phyloP scores from a whole-genome alignment of 2,797 vertebrate species.

The Halcyon chelicuti region DNA sequence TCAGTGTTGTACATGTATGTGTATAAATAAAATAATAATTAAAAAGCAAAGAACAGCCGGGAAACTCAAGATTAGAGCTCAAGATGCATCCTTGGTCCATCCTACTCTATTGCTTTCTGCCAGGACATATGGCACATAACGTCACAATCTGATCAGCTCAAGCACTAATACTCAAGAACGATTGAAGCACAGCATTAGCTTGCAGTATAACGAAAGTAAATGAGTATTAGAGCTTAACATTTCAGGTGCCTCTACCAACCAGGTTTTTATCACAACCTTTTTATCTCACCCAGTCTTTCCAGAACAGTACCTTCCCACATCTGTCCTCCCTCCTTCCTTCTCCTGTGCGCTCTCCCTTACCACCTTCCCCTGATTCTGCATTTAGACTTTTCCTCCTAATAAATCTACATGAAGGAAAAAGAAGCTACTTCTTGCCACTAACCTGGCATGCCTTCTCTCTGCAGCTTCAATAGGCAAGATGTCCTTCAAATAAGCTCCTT shows the following conservation, averaged over 20 bases:
- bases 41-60: background rate
- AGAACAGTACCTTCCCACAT: background rate
- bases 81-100: background rate
- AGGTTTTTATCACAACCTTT: background rate
- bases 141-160: slow-evolving; percentile 64
- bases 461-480: background rate
- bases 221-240: background rate
- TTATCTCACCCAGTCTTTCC: background rate
- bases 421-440: background rate
- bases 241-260: background rate
- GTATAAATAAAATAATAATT: background rate
- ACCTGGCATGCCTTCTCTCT: background rate
- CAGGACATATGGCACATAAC: slow-evolving; percentile 44
- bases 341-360: background rate
- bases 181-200: background rate
- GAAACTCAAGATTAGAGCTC: slow-evolving; percentile 40
- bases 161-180: slow-evolving; percentile 45
- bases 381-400: background rate
- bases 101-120: background rate
- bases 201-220: background rate
- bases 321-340: background rate
- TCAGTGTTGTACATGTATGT: fast-evolving
- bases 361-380: background rate
- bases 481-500: background rate
- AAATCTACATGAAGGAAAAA: background rate